Conservation (phyloP, 2,797 vertebrate genomes). For the Bovichtus variegatus region DNA sequence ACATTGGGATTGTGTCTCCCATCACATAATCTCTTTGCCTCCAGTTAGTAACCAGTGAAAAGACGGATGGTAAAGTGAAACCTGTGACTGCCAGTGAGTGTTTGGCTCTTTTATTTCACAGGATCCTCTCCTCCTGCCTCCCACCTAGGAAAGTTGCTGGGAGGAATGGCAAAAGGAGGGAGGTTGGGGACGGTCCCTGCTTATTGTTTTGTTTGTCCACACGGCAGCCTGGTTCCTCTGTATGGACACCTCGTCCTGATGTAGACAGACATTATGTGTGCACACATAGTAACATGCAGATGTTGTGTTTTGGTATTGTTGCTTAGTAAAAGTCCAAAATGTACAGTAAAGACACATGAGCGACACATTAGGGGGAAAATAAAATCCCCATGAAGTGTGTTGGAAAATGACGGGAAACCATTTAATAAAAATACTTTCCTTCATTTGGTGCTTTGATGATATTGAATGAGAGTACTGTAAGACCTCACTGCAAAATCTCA, state of each 20-base stretch:
- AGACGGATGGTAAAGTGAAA: neutral
- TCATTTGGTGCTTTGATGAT: constrained; percentile 1
- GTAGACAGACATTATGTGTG: neutral
- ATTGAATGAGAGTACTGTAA: neutral
- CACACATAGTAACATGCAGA: too few relatives aligned
- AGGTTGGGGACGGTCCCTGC: constrained; percentile 28
- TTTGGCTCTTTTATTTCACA: constrained; percentile 31
- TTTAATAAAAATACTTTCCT: neutral
- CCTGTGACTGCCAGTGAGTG: neutral
- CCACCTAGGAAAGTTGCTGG: constrained; percentile 37
- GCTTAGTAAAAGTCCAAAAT: neutral
- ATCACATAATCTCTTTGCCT: neutral
- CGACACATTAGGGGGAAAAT: neutral
- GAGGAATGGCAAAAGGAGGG: constrained; percentile 36
- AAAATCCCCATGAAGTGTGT: neutral
- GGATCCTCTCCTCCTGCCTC: constrained; percentile 49
- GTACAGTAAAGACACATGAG: neutral
- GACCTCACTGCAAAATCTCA: neutral
- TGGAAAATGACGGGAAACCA: neutral
- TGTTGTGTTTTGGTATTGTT: neutral
- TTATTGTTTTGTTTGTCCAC: constrained; percentile 70
- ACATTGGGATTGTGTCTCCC: neutral
- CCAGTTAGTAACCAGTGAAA: neutral
- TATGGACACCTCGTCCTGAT: neutral
- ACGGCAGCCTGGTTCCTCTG: constrained; percentile 39